Evolutionary conservation across 37 sponge, comb jelly and placozoan genomes (phyloP), one percentile per base, ranked within the genome.

Genomic region (Petrosia ficiformis): DNA sequence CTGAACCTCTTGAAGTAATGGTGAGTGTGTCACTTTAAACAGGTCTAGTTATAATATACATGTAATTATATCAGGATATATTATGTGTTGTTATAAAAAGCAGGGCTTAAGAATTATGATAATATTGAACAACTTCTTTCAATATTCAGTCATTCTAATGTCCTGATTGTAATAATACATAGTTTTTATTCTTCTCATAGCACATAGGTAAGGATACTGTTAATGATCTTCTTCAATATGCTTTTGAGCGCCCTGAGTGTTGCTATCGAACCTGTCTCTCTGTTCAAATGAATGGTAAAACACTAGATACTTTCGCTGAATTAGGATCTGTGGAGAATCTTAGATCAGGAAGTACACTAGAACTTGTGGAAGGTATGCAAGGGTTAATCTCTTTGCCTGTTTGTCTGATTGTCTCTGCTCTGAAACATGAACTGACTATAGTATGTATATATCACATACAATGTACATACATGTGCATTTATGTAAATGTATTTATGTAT

Each of bases 231-330:
- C 78, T 80, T 25, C 94, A 96, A 75, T 76, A 78, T 72, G 78
- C 78, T 10, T 70, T 81, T 77, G 97, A 96, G 44, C 48, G 86
- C 31, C 91, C 88, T 10, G 97, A 93, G 77, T 81, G 86, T 43
- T 87, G 91, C 68, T 90, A 90, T 61, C 82, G 96, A 3, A 98
- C 96, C 24, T 90, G 93, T 67, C 80, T 92, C 68, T 86, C 91
- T 4, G 75, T 90, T 42, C 43, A 78, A 16, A 84, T 77, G 35
- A 74, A 84, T 19, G 92, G 92, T 33, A 89, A 84, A 67, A 73
- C 75, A 39, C 67, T 96, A 32, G 97, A 96, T 35, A 88, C 92
- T 67, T 89, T 89, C 63, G 65, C 78, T 28, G 88, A 87, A 63
- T 60, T 96, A 42, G 80, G 75, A 71, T 41, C 79, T 29, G 73